These are phyloP conservation scores for Papilio demoleus DNA, from an alignment of 2,888 invertebrate species.

Conservation along the genomic window DNA sequence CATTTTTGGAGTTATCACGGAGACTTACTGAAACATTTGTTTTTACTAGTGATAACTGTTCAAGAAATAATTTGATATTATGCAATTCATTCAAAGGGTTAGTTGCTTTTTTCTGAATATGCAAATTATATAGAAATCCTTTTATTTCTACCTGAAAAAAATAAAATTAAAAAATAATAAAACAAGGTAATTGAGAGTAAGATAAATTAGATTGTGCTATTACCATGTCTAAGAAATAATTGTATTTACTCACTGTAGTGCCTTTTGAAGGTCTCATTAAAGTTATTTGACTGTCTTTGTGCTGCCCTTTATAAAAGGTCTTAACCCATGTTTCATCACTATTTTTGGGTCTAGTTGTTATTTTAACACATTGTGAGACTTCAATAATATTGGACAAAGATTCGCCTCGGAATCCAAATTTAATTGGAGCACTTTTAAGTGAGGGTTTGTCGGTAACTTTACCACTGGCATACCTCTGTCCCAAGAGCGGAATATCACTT, in stretches of 20 bases:
- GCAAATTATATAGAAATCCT: constrained; percentile 85
- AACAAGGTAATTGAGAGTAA: not conserved
- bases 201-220: not conserved
- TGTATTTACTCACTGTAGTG: constrained; percentile 82
- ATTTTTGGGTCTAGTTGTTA: constrained; percentile 81
- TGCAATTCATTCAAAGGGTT: constrained; percentile 82
- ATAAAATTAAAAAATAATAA: no score
- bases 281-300: constrained; percentile 57
- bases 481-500: constrained; percentile 82
- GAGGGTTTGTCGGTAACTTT: constrained; percentile 83
- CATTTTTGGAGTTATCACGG: constrained; percentile 85
- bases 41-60: constrained; percentile 86
- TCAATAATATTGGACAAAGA: constrained; percentile 85
- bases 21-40: constrained; percentile 86
- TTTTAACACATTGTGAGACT: constrained; percentile 81
- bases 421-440: constrained; percentile 77
- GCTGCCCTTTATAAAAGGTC: constrained; percentile 78
- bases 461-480: constrained; percentile 85
- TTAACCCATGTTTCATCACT: constrained; percentile 82
- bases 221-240: not conserved
- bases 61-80: constrained; percentile 83
- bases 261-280: constrained; percentile 85
- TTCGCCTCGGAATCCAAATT: constrained; percentile 88
- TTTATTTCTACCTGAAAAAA: constrained; percentile 83
- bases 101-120: constrained; percentile 83